Evolutionary conservation across 2,797 vertebrate species (phyloP).

Genomic region (Liparis tanakae): DNA sequence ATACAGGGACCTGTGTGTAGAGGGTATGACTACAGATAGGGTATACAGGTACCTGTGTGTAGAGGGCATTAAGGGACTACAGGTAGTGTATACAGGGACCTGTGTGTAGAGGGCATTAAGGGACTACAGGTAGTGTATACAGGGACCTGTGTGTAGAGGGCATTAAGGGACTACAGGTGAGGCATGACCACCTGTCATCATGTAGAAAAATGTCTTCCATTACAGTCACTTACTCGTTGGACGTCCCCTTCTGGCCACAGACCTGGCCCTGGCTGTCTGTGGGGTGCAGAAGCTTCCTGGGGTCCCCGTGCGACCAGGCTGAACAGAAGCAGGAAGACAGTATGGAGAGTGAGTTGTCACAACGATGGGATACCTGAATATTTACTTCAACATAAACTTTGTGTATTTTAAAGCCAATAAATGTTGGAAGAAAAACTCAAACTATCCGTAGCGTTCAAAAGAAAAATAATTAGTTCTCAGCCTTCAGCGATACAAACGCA

Average conservation of each 20-base stretch:
- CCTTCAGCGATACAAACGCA: not conserved
- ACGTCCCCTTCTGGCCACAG: conserved; percentile 89
- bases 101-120: not conserved
- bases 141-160: not conserved
- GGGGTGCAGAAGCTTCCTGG: conserved; percentile 89
- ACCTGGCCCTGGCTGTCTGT: conserved; percentile 92
- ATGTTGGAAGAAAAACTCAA: not conserved
- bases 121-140: not conserved
- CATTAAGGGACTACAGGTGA: no score
- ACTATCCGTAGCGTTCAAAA: not conserved
- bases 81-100: not conserved
- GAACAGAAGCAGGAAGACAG: conserved; percentile 16
- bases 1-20: no score
- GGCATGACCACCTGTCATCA: no score
- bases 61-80: not conserved
- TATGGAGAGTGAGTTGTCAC: no score
- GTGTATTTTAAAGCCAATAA: no score
- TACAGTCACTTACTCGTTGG: conserved; percentile 86
- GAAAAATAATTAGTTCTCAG: no score
- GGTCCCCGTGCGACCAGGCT: conserved; percentile 92
- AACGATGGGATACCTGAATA: no score
- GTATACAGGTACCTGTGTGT: no score
- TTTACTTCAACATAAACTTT: no score
- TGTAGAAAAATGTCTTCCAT: no score
- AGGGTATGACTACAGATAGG: no score